Evolutionary conservation across 2,888 invertebrate species (phyloP), one percentile per base, ranked within the genome.

Genomic region (Drosophila infuscata): DNA sequence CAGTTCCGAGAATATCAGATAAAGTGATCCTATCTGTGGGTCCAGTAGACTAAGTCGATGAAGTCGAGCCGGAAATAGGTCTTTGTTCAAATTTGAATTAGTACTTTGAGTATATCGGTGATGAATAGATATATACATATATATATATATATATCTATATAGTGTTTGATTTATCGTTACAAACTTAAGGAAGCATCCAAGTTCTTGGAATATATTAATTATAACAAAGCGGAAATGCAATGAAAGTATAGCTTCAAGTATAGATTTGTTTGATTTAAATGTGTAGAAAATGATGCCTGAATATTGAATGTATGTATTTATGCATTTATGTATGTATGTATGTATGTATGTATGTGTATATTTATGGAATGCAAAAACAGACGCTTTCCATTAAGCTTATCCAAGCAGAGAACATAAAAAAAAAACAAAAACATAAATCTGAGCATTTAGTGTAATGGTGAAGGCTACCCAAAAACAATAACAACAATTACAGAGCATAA

Each of bases 401-500:
- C n/a, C 6, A 36, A 30, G 6, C 12, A 7, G 32, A 17, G 15
- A 33, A 4, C 15, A 7, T n/a, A 33, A 29, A 36, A 36, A 33
- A 11, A 11, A 38, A 3, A 7, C 3, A 7, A 25, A 43, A 17
- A 20, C 3, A 20, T 5, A 30, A 51, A 38, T 32, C 48, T 51
- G 30, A 56, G 56, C 36, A 41, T 30, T 69, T 48, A 49, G 33
- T 56, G 20, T 32, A 38, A 38, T 67, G 53, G 36, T 20, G 30
- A 41, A 12, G 38, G 38, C 54, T 56, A 49, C 3, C 54, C 25
- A 25, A n/a, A 51, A 71, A 52, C 51, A 71, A 72, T 57, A 56
- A 71, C 30, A 72, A 57, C 46, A 71, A 61, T 58, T 62, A 58
- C 35, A 59, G 29, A 48, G 59, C 57, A 70, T 69, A 69, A 46